Evolutionary conservation across 2,797 vertebrate species (phyloP), one percentile per base, ranked within the genome.

Genomic region (Manis crassicaudata): DNA sequence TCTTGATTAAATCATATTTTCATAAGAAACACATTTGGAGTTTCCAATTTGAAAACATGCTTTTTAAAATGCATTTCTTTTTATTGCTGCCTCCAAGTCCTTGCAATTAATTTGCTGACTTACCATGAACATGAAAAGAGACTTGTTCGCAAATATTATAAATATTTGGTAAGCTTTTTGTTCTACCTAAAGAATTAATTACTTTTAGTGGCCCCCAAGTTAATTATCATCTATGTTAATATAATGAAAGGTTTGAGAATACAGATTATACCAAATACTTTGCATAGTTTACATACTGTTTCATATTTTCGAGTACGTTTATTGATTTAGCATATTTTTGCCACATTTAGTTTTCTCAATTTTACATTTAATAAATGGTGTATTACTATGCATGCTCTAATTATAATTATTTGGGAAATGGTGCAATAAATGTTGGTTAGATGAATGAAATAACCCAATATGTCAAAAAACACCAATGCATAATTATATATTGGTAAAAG

Each of bases 1-100:
- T 98, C 96, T 92, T 98, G 97, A 98, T 98, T 98, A 98, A 98
- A 98, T 98, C 98, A 97, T 94, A 98, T 98, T 98, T 98, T 88
- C 96, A 98, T 97, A 88, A 96, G 95, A 98, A 97, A 96, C 96
- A 85, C 67, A 95, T 62, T 83, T 85, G 68, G 3, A 96, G 0
- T 86, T 92, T 94, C 83, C 35, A 93, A 91, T 93, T 96, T 94
- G 32, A 84, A 85, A 96, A 75, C 13, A 89, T 29, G 32, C 21
- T 90, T 96, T 97, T 90, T n/a, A 80, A 63, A 85, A 92, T 75
- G 35, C 63, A 88, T 76, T 85, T 58, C 73, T 83, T 92, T 94
- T 76, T 94, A 89, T 77, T 94, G 60, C 37, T 94, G 92, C 46
- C 40, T 91, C 54, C 54, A 91, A 91, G 5, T 77, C 43, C 20